Conservation (phyloP, 92 coral and sea anemone genomes). For the Phenganax subtilis region DNA sequence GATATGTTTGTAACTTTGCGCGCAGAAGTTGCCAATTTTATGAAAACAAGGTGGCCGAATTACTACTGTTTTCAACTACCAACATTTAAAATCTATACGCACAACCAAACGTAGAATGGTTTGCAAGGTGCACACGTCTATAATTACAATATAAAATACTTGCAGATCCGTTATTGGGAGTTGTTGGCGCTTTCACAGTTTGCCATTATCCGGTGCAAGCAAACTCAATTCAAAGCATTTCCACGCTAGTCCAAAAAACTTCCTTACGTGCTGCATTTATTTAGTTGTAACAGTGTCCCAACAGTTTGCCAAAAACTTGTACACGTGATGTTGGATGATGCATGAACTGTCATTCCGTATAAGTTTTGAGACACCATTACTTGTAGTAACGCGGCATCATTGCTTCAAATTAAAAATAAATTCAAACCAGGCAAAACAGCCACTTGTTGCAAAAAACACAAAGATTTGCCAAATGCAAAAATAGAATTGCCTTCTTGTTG, state of each 20-base stretch:
- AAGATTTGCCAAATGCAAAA: background rate
- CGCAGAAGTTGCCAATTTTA: slow-evolving; percentile 7
- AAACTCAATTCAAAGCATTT: background rate
- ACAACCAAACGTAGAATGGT: background rate
- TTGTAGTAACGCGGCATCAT: background rate
- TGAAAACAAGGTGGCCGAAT: slow-evolving; percentile 17
- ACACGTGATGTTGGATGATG: background rate
- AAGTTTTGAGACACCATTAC: background rate
- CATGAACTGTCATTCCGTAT: background rate
- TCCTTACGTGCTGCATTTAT: background rate
- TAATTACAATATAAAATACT: background rate
- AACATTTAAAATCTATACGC: background rate
- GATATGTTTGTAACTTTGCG: background rate
- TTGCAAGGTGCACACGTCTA: slow-evolving; percentile 11
- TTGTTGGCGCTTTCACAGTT: background rate
- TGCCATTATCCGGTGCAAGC: slow-evolving; percentile 6
- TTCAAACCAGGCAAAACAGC: background rate
- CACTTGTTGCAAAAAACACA: background rate
- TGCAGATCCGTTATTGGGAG: background rate
- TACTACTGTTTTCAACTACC: background rate
- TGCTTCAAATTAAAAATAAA: background rate
- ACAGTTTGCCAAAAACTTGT: background rate
- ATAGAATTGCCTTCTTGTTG: background rate
- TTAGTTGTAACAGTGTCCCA: background rate
- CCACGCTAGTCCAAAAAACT: background rate